A percentile compares a stretch with the other conserved stretches of the same genome.
phyloP scores from a whole-genome alignment of 2,888 invertebrate species.

The Drosophila sordidula region DNA sequence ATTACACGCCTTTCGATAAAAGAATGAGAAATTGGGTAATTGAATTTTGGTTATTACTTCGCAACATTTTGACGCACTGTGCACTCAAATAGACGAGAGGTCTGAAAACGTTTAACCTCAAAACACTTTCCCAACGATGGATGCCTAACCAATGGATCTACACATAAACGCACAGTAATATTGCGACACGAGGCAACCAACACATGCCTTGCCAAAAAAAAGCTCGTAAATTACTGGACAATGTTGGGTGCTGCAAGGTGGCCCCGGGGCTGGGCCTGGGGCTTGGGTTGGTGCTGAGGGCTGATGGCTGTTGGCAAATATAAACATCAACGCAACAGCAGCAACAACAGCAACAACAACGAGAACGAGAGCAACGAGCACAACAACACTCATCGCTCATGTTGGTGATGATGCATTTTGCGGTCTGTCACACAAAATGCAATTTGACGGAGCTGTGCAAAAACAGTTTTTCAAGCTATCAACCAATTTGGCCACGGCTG shows the following conservation, averaged over 20 bases:
- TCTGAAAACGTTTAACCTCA: conserved; percentile 67
- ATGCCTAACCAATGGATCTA: conserved; percentile 42
- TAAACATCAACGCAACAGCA: conserved; percentile 71
- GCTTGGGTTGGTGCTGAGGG: conserved; percentile 6
- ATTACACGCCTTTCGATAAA: neutral
- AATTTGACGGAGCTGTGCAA: conserved; percentile 83
- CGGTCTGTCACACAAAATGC: conserved; percentile 85
- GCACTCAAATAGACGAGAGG: conserved; percentile 29
- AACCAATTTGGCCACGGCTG: conserved; percentile 83
- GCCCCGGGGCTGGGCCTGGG: neutral
- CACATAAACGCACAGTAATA: conserved; percentile 45
- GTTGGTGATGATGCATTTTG: conserved; percentile 85
- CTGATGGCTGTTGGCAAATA: conserved; percentile 62
- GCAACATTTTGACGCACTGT: conserved; percentile 14
- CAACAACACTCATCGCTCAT: conserved; percentile 82
- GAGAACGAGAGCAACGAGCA: conserved; percentile 22
- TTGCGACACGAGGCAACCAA: conserved; percentile 71
- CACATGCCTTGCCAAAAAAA: conserved; percentile 67
- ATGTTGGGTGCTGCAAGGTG: conserved; percentile 40
- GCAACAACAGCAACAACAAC: conserved; percentile 31
- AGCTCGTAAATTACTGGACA: conserved; percentile 80
- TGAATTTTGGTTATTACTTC: neutral
- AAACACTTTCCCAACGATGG: conserved; percentile 69
- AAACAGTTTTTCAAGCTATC: conserved; percentile 82
- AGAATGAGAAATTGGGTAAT: neutral